Percentiles rank a stretch among this genome's conserved stretches.
Conservation (phyloP, 2,888 invertebrate species). For the Apotomis capreana region DNA sequence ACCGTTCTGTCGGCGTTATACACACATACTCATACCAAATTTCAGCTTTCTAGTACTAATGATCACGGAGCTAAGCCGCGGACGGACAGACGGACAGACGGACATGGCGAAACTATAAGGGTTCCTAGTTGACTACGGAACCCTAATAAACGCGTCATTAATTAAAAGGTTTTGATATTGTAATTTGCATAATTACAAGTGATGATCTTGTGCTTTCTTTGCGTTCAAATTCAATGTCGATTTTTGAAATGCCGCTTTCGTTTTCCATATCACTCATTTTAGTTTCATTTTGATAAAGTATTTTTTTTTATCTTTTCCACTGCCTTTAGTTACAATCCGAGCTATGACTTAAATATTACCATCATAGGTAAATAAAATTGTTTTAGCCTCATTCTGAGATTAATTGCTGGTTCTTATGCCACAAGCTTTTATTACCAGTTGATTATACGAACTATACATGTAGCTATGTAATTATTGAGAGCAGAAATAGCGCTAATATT, state of each 20-base stretch:
- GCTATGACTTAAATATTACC: background rate
- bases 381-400: background rate
- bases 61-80: too few species aligned
- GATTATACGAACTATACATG: background rate
- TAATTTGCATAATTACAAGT: conserved; percentile 17
- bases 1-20: too few species aligned
- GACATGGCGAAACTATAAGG: too few species aligned
- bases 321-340: too few species aligned
- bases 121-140: too few species aligned
- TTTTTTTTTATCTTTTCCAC: background rate
- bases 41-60: too few species aligned
- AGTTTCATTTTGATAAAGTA: background rate
- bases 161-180: conserved; percentile 4
- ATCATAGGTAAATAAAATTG: background rate
- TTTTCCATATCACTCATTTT: background rate
- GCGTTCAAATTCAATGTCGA: background rate
- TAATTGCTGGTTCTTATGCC: background rate
- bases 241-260: background rate
- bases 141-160: conserved; percentile 21
- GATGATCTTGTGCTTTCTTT: conserved; percentile 6
- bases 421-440: background rate
- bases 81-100: too few species aligned
- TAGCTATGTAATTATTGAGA: too few species aligned
- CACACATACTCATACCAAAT: too few species aligned
- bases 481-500: too few species aligned